Evolutionary conservation across 2,888 invertebrate genomes (phyloP).

Genomic region (Hirtodrosophila trivittata): DNA sequence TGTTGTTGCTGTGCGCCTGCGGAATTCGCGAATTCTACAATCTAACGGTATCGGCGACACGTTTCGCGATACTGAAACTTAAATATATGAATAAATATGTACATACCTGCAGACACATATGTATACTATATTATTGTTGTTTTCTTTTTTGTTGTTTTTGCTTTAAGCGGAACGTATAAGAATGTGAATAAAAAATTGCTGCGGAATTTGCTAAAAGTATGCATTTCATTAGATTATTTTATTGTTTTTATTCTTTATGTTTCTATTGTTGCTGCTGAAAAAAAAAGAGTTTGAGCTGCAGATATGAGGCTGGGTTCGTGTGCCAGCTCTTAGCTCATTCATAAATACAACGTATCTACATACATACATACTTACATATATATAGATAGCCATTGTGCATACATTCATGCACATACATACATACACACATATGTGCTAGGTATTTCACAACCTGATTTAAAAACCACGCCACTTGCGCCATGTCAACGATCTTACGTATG

Average conservation of each 20-base stretch:
- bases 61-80: constrained; percentile 29
- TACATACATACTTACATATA: constrained; percentile 1
- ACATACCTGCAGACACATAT: constrained; percentile 14
- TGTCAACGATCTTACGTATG: constrained; percentile 68
- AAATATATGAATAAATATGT: constrained; percentile 5
- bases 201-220: constrained; percentile 60
- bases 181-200: constrained; percentile 47
- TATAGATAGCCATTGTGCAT: background rate
- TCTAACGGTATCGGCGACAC: constrained; percentile 61
- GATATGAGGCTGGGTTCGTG: constrained; percentile 9
- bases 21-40: constrained; percentile 10
- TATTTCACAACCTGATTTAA: constrained; percentile 77
- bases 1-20: constrained; percentile 24
- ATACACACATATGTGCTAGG: constrained; percentile 32
- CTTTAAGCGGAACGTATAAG: constrained; percentile 36
- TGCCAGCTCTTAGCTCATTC: constrained; percentile 54
- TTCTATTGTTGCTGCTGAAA: constrained; percentile 26
- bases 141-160: constrained; percentile 6
- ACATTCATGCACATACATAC: background rate
- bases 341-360: constrained; percentile 51
- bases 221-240: constrained; percentile 45
- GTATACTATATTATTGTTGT: background rate
- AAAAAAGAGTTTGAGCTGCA: constrained; percentile 20
- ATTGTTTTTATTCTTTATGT: constrained; percentile 5
- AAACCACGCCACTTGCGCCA: constrained; percentile 67